Evolutionary conservation across 2,113 vertebrate species (phyloP).

Genomic region (Proteles cristata): DNA sequence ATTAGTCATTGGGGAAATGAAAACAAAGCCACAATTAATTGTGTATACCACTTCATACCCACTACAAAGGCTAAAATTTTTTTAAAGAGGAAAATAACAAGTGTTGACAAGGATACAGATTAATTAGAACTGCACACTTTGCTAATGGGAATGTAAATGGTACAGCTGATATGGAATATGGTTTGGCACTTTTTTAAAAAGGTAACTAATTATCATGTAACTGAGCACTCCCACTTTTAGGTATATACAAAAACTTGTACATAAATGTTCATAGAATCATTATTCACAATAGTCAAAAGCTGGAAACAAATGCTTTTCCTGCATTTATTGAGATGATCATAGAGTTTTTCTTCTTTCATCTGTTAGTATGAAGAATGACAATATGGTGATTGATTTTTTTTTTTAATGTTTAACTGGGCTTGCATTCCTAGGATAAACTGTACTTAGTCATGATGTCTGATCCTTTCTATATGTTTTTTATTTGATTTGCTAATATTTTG

Average conservation of each 20-base stretch:
- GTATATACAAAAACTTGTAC: background rate
- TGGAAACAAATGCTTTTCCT: background rate
- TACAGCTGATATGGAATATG: background rate
- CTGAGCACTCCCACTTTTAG: background rate
- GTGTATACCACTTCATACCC: background rate
- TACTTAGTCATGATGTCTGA: background rate
- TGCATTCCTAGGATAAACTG: background rate
- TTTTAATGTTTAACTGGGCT: constrained; percentile 15
- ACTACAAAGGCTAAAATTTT: background rate
- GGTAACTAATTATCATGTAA: background rate
- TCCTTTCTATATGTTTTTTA: background rate
- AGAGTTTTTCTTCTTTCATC: background rate
- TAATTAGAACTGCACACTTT: background rate
- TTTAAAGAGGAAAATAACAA: background rate
- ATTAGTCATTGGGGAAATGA: background rate
- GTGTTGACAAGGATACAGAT: background rate
- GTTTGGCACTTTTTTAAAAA: background rate
- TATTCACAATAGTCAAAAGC: background rate
- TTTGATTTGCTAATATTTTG: constrained; percentile 33
- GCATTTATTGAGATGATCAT: background rate
- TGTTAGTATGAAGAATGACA: background rate
- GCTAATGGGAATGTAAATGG: background rate
- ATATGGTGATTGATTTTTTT: background rate
- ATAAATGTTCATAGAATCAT: background rate
- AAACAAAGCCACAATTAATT: background rate